Percentiles rank a stretch among this genome's conserved stretches.
Evolutionary conservation across 2,113 vertebrate species (phyloP).

Genomic region (Chloroceryle aenea): DNA sequence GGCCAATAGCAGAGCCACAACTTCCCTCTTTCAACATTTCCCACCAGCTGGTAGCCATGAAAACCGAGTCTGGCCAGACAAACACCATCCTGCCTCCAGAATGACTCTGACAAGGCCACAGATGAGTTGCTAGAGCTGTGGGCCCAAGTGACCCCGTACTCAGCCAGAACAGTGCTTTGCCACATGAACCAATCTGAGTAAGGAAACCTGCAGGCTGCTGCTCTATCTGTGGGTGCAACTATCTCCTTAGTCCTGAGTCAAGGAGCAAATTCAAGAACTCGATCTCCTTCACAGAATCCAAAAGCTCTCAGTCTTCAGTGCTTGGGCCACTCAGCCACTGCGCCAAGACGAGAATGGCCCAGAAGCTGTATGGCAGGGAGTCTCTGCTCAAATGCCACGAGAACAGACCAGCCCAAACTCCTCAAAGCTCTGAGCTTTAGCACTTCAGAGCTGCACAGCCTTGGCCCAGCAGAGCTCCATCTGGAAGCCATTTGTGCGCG

Average conservation of each 20-base stretch:
- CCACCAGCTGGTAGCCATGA: neutral
- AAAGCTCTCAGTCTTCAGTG: neutral
- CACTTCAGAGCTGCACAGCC: neutral
- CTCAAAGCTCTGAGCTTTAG: slow-evolving; percentile 1
- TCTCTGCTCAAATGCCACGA: neutral
- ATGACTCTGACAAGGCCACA: neutral
- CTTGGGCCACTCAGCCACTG: neutral
- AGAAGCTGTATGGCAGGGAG: neutral
- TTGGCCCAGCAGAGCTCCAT: slow-evolving; percentile 38
- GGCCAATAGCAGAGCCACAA: neutral
- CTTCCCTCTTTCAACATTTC: neutral
- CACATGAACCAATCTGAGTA: neutral
- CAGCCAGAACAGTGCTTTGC: neutral
- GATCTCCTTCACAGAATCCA: neutral
- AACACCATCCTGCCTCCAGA: neutral
- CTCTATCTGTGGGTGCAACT: neutral
- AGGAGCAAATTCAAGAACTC: neutral
- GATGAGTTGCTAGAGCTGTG: neutral
- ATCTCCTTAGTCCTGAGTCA: neutral
- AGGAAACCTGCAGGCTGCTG: neutral
- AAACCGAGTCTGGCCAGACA: neutral
- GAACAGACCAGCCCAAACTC: neutral
- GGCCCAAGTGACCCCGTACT: rapidly evolving
- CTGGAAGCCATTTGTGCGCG: slow-evolving; percentile 55
- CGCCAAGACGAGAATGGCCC: neutral